Percentiles rank a stretch among this genome's conserved stretches.
Conservation (phyloP, 2,888 invertebrate genomes). For the Scaptomyza parva region DNA sequence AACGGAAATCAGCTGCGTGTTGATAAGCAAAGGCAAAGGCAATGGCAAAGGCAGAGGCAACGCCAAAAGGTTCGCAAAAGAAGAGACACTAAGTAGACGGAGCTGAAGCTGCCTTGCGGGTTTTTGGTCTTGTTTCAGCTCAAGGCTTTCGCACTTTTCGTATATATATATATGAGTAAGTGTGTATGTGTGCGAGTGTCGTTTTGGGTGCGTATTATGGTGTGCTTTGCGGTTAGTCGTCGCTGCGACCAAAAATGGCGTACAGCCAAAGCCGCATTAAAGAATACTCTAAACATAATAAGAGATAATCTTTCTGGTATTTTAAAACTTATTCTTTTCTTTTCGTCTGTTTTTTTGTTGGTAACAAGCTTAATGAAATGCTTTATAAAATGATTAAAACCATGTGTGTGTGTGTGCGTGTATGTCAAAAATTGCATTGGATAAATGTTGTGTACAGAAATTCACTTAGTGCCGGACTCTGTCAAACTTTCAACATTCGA, state of each 20-base stretch:
- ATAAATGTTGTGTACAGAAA: not conserved
- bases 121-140: constrained; percentile 39
- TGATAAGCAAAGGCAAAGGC: constrained; percentile 69
- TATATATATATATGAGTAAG: constrained; percentile 6
- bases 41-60: constrained; percentile 8
- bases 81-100: constrained; percentile 15
- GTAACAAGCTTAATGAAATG: constrained; percentile 8
- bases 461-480: too few relatives aligned
- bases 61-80: too few relatives aligned
- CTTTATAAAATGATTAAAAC: not conserved
- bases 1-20: constrained; percentile 82
- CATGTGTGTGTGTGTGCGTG: too few relatives aligned
- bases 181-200: constrained; percentile 34
- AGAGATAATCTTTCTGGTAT: constrained; percentile 19
- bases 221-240: constrained; percentile 70
- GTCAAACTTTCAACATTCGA: too few relatives aligned
- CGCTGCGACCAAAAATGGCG: constrained; percentile 21
- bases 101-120: constrained; percentile 39
- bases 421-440: too few relatives aligned
- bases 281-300: constrained; percentile 48
- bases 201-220: constrained; percentile 78
- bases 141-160: constrained; percentile 40
- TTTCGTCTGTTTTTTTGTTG: not conserved
- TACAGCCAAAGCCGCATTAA: constrained; percentile 41
- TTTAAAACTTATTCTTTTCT: constrained; percentile 1